phyloP scores from a whole-genome alignment of 2,113 vertebrate genomes.

The Brachirus orientalis region DNA sequence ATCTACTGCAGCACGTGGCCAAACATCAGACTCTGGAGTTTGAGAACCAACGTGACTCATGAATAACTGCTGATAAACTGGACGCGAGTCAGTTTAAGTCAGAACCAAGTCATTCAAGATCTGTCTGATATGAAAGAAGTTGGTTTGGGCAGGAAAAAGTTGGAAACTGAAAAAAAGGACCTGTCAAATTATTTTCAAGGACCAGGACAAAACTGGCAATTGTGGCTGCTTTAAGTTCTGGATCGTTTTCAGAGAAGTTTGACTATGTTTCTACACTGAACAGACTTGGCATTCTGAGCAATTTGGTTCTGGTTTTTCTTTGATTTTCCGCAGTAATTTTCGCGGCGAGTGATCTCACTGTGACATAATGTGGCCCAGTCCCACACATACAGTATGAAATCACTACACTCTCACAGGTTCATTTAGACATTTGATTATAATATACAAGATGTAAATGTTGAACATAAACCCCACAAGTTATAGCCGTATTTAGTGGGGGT shows the following conservation, averaged over 20 bases:
- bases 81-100: too few relatives aligned
- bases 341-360: slow-evolving; percentile 18
- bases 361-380: slow-evolving; percentile 10
- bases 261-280: slow-evolving; percentile 32
- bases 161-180: slow-evolving; percentile 6
- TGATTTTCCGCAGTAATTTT: slow-evolving; percentile 18
- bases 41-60: too few relatives aligned
- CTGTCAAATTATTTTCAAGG: slow-evolving; percentile 12
- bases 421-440: not conserved
- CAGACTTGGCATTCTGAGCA: slow-evolving; percentile 12
- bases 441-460: too few relatives aligned
- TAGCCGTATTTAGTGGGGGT: too few relatives aligned
- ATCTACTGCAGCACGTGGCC: too few relatives aligned
- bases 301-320: not conserved
- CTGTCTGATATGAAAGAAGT: not conserved
- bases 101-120: too few relatives aligned
- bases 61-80: too few relatives aligned
- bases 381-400: not conserved
- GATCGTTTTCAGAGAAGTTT: slow-evolving; percentile 22
- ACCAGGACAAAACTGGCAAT: slow-evolving; percentile 2
- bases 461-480: too few relatives aligned
- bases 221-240: slow-evolving; percentile 16
- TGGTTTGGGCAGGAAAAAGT: not conserved
- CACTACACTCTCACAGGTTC: not conserved
- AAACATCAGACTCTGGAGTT: not conserved